phyloP scores from a whole-genome alignment of 92 coral and sea anemone species.

The Montipora capitata region DNA sequence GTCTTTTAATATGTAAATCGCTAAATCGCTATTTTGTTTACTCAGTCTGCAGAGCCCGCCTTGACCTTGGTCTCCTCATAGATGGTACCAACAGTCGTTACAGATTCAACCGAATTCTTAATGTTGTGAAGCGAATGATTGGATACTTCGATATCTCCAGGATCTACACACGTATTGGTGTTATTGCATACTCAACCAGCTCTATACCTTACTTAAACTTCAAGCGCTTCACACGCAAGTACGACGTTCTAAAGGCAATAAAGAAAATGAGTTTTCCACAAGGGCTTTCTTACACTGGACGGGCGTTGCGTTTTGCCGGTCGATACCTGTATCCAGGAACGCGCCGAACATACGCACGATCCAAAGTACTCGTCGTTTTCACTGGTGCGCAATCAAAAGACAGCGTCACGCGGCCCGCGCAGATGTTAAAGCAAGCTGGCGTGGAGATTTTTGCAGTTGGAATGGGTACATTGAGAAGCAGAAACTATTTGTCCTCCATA shows the following conservation, averaged over 20 bases:
- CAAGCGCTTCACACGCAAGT: slow-evolving; percentile 47
- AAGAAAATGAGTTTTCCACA: slow-evolving; percentile 60
- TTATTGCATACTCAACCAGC: slow-evolving; percentile 65
- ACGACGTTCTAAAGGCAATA: slow-evolving; percentile 38
- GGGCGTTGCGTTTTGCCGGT: slow-evolving; percentile 58
- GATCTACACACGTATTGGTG: slow-evolving; percentile 73
- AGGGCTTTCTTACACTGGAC: slow-evolving; percentile 72
- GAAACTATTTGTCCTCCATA: slow-evolving; percentile 48
- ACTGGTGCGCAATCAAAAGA: slow-evolving; percentile 81
- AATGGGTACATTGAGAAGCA: slow-evolving; percentile 52
- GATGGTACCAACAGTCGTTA: slow-evolving; percentile 64
- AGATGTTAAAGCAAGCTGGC: slow-evolving; percentile 76
- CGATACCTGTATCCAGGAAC: slow-evolving; percentile 63
- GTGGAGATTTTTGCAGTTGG: slow-evolving; percentile 82
- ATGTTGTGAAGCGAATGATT: slow-evolving; percentile 66
- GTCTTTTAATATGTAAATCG: not conserved
- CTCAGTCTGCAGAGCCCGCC: slow-evolving; percentile 76
- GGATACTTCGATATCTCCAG: slow-evolving; percentile 65
- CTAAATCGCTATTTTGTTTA: not conserved
- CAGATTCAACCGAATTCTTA: slow-evolving; percentile 41
- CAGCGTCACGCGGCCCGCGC: slow-evolving; percentile 75
- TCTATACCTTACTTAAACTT: slow-evolving; percentile 55
- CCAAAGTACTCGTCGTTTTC: slow-evolving; percentile 77
- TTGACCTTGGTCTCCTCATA: slow-evolving; percentile 80
- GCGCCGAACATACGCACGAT: slow-evolving; percentile 49